Evolutionary conservation across 2,113 vertebrate species (phyloP).

Genomic region (Peromyscus maniculatus): DNA sequence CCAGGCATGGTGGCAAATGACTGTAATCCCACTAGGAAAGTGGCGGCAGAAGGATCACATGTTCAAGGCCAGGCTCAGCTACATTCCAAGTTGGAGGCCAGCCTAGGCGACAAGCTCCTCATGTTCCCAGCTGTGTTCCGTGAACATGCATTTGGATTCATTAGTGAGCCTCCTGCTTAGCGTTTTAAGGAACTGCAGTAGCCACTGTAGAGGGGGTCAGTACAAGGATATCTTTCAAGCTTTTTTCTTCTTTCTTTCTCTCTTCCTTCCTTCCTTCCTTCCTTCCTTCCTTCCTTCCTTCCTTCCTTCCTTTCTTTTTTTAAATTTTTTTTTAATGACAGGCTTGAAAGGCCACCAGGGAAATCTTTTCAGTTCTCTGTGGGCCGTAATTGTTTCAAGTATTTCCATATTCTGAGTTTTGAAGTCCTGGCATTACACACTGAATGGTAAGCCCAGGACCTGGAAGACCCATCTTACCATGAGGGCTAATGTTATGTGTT

Average conservation of each 20-base stretch:
- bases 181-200: neutral
- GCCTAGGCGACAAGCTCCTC: neutral
- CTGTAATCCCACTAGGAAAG: neutral
- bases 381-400: neutral
- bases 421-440: neutral
- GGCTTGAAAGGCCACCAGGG: neutral
- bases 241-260: neutral
- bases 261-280: too few species aligned
- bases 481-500: neutral
- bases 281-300: too few species aligned
- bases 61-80: neutral
- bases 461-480: neutral
- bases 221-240: neutral
- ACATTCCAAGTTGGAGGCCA: neutral
- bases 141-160: neutral
- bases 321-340: neutral
- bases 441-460: neutral
- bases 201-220: neutral
- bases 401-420: conserved; percentile 23
- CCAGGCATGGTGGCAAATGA: neutral
- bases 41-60: neutral
- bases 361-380: neutral
- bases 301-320: too few species aligned
- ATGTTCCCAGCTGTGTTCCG: neutral
- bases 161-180: neutral